Evolutionary conservation across 2,113 vertebrate genomes (phyloP).

Genomic region (Orthonyx spaldingii): DNA sequence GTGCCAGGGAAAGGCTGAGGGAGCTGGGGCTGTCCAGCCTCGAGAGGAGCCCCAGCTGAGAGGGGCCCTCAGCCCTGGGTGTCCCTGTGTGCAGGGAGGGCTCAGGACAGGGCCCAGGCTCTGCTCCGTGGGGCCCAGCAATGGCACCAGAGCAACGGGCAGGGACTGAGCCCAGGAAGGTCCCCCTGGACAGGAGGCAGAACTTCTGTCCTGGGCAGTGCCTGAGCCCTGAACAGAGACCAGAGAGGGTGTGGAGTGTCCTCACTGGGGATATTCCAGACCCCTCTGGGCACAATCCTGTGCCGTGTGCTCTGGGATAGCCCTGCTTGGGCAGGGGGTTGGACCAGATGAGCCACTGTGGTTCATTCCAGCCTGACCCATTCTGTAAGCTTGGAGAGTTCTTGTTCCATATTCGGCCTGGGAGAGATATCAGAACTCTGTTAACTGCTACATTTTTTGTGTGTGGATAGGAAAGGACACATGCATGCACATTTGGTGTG

Average conservation of each 20-base stretch:
- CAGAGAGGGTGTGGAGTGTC: too few species aligned
- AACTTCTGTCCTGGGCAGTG: background rate
- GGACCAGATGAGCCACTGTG: rapidly evolving
- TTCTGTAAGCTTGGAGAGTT: background rate
- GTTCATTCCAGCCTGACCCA: background rate
- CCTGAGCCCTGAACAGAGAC: rapidly evolving
- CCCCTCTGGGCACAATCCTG: rapidly evolving
- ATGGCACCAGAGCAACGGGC: background rate
- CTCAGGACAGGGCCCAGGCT: background rate
- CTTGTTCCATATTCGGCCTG: background rate
- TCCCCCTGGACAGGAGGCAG: background rate
- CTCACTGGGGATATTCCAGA: background rate
- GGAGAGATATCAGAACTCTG: background rate
- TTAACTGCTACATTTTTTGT: background rate
- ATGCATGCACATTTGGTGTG: background rate
- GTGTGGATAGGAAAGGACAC: background rate
- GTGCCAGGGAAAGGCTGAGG: background rate
- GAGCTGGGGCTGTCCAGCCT: background rate
- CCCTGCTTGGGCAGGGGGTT: background rate
- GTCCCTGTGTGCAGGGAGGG: background rate
- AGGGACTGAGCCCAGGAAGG: background rate
- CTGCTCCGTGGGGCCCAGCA: background rate
- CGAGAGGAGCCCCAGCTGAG: background rate
- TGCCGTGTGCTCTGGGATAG: background rate
- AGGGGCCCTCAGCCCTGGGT: background rate